Percentiles rank a stretch among this genome's conserved stretches.
These are phyloP conservation scores for Camelus dromedarius DNA, from an alignment of 2,113 vertebrate species.

Conservation along the genomic window DNA sequence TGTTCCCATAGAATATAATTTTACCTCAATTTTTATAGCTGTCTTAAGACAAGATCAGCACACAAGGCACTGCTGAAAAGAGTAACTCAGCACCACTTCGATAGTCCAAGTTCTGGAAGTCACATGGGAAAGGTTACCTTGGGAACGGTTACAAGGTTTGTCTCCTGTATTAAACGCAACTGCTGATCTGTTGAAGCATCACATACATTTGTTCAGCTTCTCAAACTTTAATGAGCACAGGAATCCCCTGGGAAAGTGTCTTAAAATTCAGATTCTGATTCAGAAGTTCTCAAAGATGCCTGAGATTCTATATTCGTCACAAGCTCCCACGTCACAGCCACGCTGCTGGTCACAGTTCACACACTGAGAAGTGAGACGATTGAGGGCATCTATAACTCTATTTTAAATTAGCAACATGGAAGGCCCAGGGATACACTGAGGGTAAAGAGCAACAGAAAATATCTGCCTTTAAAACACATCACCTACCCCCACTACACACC, in stretches of 20 bases:
- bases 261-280: not conserved
- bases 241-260: not conserved
- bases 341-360: not conserved
- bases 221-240: not conserved
- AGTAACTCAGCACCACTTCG: not conserved
- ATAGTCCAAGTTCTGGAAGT: not conserved
- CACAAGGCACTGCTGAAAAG: not conserved
- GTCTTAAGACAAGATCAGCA: conserved; percentile 15
- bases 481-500: no score
- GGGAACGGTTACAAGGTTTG: not conserved
- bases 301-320: not conserved
- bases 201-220: not conserved
- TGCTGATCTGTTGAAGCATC: not conserved
- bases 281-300: not conserved
- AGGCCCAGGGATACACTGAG: not conserved
- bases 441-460: not conserved
- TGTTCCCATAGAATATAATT: not conserved
- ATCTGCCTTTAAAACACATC: conserved; percentile 19
- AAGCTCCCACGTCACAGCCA: not conserved
- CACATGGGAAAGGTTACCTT: not conserved
- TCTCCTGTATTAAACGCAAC: not conserved
- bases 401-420: not conserved
- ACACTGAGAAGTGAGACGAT: not conserved
- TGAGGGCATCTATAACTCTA: not conserved
- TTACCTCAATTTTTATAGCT: not conserved